phyloP scores from a whole-genome alignment of 2,797 vertebrate species.

The Tapirus indicus region DNA sequence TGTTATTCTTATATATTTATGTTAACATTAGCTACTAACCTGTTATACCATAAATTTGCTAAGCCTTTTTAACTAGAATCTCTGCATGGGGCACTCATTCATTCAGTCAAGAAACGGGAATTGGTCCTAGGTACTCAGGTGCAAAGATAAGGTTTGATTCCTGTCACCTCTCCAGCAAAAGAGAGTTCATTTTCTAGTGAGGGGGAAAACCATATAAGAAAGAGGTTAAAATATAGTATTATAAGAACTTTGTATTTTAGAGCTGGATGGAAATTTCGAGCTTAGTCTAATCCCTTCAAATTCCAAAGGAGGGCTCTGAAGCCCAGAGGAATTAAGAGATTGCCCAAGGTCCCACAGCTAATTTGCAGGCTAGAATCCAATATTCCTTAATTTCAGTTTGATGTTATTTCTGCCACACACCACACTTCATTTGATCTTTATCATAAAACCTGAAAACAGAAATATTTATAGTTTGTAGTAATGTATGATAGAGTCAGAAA shows the following conservation, averaged over 20 bases:
- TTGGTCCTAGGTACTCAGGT: background rate
- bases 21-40: slow-evolving; percentile 6
- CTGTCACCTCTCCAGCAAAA: background rate
- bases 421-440: slow-evolving; percentile 45
- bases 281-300: slow-evolving; percentile 5
- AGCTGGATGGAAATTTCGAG: background rate
- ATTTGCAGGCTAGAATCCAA: background rate
- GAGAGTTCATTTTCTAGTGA: background rate
- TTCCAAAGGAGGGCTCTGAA: background rate
- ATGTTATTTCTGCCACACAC: slow-evolving; percentile 15
- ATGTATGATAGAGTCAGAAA: background rate
- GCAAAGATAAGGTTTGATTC: slow-evolving; percentile 25
- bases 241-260: slow-evolving; percentile 23
- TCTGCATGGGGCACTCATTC: background rate
- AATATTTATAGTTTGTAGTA: slow-evolving; percentile 26
- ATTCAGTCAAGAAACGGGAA: background rate
- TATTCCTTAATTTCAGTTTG: slow-evolving; percentile 42
- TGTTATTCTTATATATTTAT: slow-evolving; percentile 1
- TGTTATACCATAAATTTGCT: slow-evolving; percentile 33
- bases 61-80: slow-evolving; percentile 3
- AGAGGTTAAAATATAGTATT: background rate
- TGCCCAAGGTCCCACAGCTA: background rate
- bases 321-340: slow-evolving; percentile 5
- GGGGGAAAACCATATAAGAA: background rate
- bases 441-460: slow-evolving; percentile 1